A percentile compares a stretch with the other conserved stretches of the same genome.
phyloP scores from a whole-genome alignment of 2,888 invertebrate species.

The Apocheima hispidaria region DNA sequence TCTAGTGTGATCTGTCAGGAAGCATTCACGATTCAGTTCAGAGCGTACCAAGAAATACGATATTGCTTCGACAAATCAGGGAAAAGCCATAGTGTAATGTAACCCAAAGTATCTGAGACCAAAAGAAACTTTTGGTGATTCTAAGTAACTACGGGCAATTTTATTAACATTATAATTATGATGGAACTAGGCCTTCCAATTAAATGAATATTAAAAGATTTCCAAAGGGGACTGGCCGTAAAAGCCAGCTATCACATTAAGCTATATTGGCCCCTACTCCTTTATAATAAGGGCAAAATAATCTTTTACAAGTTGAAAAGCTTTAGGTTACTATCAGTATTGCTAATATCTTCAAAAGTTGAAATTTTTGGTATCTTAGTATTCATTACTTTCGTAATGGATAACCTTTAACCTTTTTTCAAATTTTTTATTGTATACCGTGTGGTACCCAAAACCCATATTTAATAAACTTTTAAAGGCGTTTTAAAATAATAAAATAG shows the following conservation, averaged over 20 bases:
- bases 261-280: slow-evolving; percentile 39
- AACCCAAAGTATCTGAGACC: no score
- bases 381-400: no score
- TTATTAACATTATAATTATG: slow-evolving; percentile 12
- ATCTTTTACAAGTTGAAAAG: slow-evolving; percentile 2
- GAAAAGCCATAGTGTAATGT: no score
- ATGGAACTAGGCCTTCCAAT: slow-evolving; percentile 39
- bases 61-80: no score
- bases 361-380: neutral
- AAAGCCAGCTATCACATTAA: slow-evolving; percentile 46
- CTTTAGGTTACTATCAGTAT: neutral
- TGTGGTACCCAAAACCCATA: no score
- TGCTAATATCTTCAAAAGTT: neutral
- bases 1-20: no score
- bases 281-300: neutral
- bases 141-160: neutral
- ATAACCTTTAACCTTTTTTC: no score
- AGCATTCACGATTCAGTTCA: no score
- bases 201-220: slow-evolving; percentile 49
- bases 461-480: no score
- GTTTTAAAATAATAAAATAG: no score
- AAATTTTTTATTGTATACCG: no score
- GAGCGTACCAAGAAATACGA: no score
- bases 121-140: slow-evolving; percentile 1
- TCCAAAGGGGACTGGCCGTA: slow-evolving; percentile 43